Evolutionary conservation across 2,113 vertebrate genomes (phyloP).

Genomic region (Cyprinus carpio): DNA sequence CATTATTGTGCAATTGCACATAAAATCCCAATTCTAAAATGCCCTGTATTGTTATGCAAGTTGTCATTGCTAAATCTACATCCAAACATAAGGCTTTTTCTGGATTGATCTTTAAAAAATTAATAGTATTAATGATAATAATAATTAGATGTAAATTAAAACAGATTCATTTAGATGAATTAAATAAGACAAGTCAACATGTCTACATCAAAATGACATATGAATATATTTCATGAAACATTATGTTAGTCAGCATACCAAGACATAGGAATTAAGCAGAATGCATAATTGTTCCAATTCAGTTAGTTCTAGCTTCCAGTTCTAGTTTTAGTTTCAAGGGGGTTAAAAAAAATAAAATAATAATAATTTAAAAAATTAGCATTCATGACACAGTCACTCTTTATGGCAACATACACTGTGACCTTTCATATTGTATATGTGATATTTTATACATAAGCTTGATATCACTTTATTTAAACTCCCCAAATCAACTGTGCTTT

Average conservation of each 20-base stretch:
- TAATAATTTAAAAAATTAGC: neutral
- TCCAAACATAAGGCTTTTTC: neutral
- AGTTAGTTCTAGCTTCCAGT: neutral
- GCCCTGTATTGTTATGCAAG: neutral
- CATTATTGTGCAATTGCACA: neutral
- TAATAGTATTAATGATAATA: neutral
- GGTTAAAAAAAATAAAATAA: too few species aligned
- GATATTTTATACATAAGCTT: neutral
- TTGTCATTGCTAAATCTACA: neutral
- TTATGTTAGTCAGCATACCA: conserved; percentile 3
- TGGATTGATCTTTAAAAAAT: conserved; percentile 1
- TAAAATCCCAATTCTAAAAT: neutral
- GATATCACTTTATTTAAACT: neutral
- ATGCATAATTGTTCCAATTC: neutral
- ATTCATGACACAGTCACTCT: neutral
- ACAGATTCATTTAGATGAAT: neutral
- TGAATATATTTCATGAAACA: neutral
- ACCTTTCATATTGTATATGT: neutral
- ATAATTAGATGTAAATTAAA: neutral
- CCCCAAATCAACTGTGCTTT: neutral
- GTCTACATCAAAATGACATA: neutral
- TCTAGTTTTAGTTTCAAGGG: neutral
- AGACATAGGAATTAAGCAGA: neutral
- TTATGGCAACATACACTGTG: conserved; percentile 25
- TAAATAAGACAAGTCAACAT: neutral